Evolutionary conservation across 1,140 invertebrate species (phyloP).

Genomic region (Plodia interpunctella): DNA sequence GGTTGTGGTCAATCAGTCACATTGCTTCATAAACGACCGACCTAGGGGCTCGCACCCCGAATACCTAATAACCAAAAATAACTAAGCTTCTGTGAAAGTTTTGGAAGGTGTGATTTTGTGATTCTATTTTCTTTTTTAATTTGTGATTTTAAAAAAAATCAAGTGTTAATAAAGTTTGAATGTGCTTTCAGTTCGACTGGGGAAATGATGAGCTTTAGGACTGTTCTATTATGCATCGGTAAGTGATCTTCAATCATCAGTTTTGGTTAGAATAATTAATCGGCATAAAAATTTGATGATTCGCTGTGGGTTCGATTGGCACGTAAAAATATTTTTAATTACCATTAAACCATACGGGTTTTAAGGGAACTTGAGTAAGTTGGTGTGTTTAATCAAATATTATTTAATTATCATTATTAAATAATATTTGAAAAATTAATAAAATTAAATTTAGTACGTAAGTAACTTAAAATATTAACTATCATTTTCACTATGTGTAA

Average conservation of each 20-base stretch:
- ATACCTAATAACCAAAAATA: constrained; percentile 34
- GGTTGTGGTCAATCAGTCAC: constrained; percentile 31
- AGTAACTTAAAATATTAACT: no score
- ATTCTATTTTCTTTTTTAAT: constrained; percentile 27
- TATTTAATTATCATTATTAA: no score
- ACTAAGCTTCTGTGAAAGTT: constrained; percentile 58
- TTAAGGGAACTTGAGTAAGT: no score
- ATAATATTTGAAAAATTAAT: no score
- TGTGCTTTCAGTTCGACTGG: constrained; percentile 66
- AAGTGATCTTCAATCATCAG: constrained; percentile 28
- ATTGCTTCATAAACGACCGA: constrained; percentile 53
- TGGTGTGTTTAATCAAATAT: no score
- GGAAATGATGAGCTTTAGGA: constrained; percentile 42
- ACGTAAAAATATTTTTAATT: no score
- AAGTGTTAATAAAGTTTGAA: constrained; percentile 21
- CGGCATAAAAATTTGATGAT: no score
- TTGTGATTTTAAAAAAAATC: constrained; percentile 15
- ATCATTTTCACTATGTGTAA: no score
- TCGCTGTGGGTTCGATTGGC: neutral
- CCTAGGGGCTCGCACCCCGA: constrained; percentile 46
- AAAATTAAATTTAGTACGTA: no score
- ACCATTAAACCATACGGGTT: no score
- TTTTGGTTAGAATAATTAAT: neutral
- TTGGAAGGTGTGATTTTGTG: constrained; percentile 61
- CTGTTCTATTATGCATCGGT: constrained; percentile 51